Base-by-base conservation (phyloP, 2,113 vertebrate genomes). In the Lasiurus borealis region DNA sequence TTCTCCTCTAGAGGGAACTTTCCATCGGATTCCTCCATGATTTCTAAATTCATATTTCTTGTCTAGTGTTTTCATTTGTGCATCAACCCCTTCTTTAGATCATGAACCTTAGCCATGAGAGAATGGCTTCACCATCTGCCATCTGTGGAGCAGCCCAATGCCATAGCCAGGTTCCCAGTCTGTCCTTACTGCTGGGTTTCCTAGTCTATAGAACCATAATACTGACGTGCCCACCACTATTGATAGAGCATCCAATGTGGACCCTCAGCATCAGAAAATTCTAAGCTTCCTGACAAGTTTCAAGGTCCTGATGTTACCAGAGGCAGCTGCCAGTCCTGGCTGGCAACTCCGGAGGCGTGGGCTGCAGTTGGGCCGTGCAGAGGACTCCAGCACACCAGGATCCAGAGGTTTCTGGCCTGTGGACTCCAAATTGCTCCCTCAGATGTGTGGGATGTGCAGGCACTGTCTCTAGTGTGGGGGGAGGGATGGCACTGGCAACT, bases 201-300 rank as follows among this genome's bases (percentile, higher is more conserved):
- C 80, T 86, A 94, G 86, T 57, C 92, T 13, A 11, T 81, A 73
- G 40, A 95, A 83, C 69, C 68, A 69, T 27, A 85, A 46, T 90
- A 18, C 78, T 78, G 21, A 88, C 81, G 82, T 88, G 71, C 46
- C 96, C 40, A 27, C 68, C 8, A 44, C 69, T 48, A 6, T 66
- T 29, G 34, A 93, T 23, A 95, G 68, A 50, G 27, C 44, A 73
- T 50, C 64, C 77, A 62, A n/a, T 29, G 31, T 11, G 81, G 15
- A 73, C 4, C n/a, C 46, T 92, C 46, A 21, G 29, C 27, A 25
- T 89, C 72, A 77, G 85, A 90, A 90, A 85, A 62, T 54, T 52
- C 91, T 94, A 97, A 31, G 31, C 44, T 94, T 57, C 85, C 64
- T 90, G 93, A 94, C 46, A 77, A 93, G 83, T 93, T 96, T 29